Conservation (phyloP, 2,888 invertebrate species). For the Melanostoma scalare region DNA sequence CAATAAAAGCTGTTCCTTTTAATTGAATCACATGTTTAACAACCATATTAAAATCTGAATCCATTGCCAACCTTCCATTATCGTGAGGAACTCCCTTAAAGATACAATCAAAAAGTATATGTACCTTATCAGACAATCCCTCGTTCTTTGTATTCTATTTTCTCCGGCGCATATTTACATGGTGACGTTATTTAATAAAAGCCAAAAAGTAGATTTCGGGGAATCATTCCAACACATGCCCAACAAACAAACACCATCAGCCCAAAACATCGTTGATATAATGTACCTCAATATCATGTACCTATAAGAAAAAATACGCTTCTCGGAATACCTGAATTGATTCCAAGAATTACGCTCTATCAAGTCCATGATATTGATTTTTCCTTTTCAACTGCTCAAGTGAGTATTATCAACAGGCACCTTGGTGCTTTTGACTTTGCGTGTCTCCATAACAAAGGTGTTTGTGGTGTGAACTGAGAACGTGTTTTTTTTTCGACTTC, state of each 20-base stretch:
- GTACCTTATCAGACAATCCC: background rate
- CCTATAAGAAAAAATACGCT: conserved; percentile 1
- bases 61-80: no score
- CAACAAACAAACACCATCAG: conserved; percentile 5
- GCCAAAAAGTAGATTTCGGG: conserved; percentile 40
- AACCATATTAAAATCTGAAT: no score
- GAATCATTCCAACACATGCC: conserved; percentile 24
- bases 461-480: background rate
- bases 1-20: no score
- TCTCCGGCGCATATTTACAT: conserved; percentile 2
- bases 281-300: background rate
- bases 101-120: no score
- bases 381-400: conserved; percentile 29
- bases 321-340: conserved; percentile 57
- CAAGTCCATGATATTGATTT: conserved; percentile 47
- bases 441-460: conserved; percentile 19
- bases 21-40: no score
- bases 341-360: conserved; percentile 47
- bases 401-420: conserved; percentile 46
- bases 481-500: conserved; percentile 32
- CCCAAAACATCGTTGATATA: background rate
- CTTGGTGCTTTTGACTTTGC: conserved; percentile 48
- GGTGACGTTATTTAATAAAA: conserved; percentile 42
- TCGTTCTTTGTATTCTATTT: conserved; percentile 19
- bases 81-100: no score